A percentile compares a stretch with the other conserved stretches of the same genome.
Evolutionary conservation across 1,140 invertebrate species (phyloP).

Genomic region (Carcinoscorpius rotundicauda): DNA sequence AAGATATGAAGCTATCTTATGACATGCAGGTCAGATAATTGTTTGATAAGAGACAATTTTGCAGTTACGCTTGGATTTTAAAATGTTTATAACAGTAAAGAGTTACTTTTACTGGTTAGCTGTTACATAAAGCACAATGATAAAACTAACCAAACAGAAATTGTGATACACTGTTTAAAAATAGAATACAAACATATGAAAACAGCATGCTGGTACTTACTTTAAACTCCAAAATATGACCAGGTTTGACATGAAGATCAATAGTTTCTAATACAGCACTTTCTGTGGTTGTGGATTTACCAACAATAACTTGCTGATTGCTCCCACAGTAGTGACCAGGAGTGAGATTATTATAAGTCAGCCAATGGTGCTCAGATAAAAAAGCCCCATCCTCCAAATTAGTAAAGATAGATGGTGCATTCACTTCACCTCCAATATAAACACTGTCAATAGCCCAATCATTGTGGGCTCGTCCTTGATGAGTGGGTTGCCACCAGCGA

Average conservation of each 20-base stretch:
- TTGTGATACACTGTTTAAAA: too few relatives aligned
- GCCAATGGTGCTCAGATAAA: slow-evolving; percentile 11
- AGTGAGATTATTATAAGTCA: slow-evolving; percentile 12
- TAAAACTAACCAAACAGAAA: too few relatives aligned
- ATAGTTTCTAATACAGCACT: slow-evolving; percentile 22
- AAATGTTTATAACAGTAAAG: too few relatives aligned
- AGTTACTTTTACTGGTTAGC: too few relatives aligned
- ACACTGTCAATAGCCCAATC: slow-evolving; percentile 39
- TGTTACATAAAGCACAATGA: too few relatives aligned
- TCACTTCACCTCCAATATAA: slow-evolving; percentile 31
- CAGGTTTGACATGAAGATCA: slow-evolving; percentile 16
- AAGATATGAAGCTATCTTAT: too few relatives aligned
- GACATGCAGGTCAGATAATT: too few relatives aligned
- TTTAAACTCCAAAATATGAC: slow-evolving; percentile 18
- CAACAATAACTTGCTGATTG: slow-evolving; percentile 7
- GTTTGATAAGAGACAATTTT: too few relatives aligned
- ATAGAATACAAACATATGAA: too few relatives aligned
- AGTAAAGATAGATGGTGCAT: slow-evolving; percentile 10
- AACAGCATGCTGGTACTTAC: background rate
- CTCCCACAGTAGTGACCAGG: slow-evolving; percentile 11
- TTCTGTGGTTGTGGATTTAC: slow-evolving; percentile 16
- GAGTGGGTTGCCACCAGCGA: slow-evolving; percentile 36
- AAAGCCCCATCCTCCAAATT: slow-evolving; percentile 10
- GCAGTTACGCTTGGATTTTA: too few relatives aligned
- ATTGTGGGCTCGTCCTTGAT: slow-evolving; percentile 23